These are phyloP conservation scores for Potamilus streckersoni DNA, from an alignment of 1,140 invertebrate genomes.

Conservation along the genomic window DNA sequence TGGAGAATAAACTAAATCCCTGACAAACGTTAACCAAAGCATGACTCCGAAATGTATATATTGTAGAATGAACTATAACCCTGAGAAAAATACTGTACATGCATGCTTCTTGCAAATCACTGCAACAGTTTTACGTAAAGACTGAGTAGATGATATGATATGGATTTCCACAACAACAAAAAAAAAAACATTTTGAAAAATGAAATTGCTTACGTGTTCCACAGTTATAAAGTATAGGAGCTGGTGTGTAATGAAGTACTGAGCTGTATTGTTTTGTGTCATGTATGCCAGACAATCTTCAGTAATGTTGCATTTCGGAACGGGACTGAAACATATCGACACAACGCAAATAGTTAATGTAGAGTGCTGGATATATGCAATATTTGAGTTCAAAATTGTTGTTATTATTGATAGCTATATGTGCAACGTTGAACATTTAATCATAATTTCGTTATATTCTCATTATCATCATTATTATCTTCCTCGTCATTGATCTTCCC, in stretches of 20 bases:
- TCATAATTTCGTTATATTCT: background rate
- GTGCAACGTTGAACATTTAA: background rate
- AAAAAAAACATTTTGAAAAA: too few relatives aligned
- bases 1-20: too few relatives aligned
- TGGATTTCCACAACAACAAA: too few relatives aligned
- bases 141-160: too few relatives aligned
- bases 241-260: conserved; percentile 47
- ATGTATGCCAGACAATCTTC: conserved; percentile 37
- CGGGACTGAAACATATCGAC: conserved; percentile 22
- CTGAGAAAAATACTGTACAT: too few relatives aligned
- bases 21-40: too few relatives aligned
- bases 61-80: too few relatives aligned
- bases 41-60: too few relatives aligned
- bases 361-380: background rate
- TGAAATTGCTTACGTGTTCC: conserved; percentile 37
- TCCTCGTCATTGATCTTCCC: background rate
- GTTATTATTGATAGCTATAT: background rate
- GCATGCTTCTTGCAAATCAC: too few relatives aligned
- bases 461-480: background rate
- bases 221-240: conserved; percentile 46
- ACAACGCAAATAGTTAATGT: background rate
- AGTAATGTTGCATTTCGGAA: conserved; percentile 36
- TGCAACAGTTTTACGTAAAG: too few relatives aligned
- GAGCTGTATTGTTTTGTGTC: conserved; percentile 23
- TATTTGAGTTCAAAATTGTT: background rate